Evolutionary conservation across 2,113 vertebrate species (phyloP).

Genomic region (Oophaga pumilio): DNA sequence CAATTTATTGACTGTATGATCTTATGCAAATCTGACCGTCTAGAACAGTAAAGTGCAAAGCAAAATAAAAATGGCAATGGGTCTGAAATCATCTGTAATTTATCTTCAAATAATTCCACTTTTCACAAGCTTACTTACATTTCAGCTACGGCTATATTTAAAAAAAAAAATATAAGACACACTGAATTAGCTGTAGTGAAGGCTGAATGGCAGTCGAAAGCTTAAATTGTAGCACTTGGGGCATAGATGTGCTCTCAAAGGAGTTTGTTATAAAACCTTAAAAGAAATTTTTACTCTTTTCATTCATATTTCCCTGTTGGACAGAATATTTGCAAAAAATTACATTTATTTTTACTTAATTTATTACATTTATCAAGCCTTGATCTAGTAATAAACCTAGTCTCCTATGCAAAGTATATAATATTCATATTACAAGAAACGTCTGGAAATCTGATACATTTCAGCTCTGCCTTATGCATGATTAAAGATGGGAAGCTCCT

Average conservation of each 20-base stretch:
- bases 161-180: neutral
- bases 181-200: neutral
- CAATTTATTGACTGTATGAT: neutral
- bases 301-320: neutral
- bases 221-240: neutral
- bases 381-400: neutral
- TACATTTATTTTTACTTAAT: neutral
- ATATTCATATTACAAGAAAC: neutral
- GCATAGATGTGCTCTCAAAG: neutral
- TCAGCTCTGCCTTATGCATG: neutral
- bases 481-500: neutral
- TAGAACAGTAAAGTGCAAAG: neutral
- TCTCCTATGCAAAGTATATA: neutral
- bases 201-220: neutral
- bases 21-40: neutral
- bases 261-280: neutral
- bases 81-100: neutral
- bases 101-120: constrained; percentile 3
- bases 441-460: neutral
- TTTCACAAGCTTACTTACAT: neutral
- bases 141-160: neutral
- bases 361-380: neutral
- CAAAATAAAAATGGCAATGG: neutral
- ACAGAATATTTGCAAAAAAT: neutral
- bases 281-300: neutral